Evolutionary conservation across 2,797 vertebrate genomes (phyloP).

Genomic region (Gymnoscopelus braueri): DNA sequence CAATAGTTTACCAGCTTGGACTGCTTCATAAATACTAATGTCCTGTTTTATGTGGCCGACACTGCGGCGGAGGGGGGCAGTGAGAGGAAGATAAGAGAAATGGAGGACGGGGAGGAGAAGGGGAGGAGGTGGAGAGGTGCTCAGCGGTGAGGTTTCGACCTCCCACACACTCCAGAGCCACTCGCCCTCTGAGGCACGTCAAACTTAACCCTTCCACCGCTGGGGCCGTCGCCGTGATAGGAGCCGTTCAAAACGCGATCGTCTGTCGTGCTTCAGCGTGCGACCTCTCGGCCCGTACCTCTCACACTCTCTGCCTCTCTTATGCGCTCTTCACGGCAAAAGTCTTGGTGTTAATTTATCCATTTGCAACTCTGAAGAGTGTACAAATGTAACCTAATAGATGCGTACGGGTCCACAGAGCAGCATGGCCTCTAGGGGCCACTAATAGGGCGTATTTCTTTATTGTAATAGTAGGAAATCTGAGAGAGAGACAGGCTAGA

Average conservation of each 20-base stretch:
- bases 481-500: not conserved
- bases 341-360: no score
- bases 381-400: no score
- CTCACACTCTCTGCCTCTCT: slow-evolving; percentile 29
- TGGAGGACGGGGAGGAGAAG: not conserved
- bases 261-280: slow-evolving; percentile 33
- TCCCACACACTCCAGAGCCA: slow-evolving; percentile 54
- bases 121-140: slow-evolving; percentile 62
- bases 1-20: not conserved
- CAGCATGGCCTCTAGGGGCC: no score
- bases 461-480: no score
- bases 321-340: slow-evolving; percentile 28
- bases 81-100: slow-evolving; percentile 13
- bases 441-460: no score
- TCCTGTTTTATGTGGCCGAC: no score
- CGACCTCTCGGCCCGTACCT: slow-evolving; percentile 34
- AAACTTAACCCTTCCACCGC: slow-evolving; percentile 54
- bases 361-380: no score
- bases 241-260: slow-evolving; percentile 39
- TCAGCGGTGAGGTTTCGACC: slow-evolving; percentile 52
- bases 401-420: no score
- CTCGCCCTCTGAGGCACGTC: slow-evolving; percentile 43
- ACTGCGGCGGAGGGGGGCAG: not conserved
- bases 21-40: no score
- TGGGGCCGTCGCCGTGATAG: slow-evolving; percentile 23